These are phyloP conservation scores for Sebastes melanostomus DNA, from an alignment of 2,797 vertebrate species.

Conservation along the genomic window DNA sequence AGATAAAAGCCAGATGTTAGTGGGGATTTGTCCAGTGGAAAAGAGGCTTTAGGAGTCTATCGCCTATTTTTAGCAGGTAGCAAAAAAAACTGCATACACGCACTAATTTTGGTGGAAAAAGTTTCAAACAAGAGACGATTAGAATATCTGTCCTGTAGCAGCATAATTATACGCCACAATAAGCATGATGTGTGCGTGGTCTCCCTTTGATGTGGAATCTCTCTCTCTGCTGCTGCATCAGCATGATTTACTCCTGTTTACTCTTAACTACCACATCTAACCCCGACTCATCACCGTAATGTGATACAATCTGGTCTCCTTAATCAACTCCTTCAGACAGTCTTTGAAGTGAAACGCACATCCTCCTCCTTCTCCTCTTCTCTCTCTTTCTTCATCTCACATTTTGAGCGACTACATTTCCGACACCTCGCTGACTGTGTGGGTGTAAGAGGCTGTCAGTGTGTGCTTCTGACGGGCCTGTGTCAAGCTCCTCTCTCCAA, in stretches of 20 bases:
- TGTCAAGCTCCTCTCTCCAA: constrained; percentile 45
- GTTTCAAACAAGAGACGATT: constrained; percentile 47
- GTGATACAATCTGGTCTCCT: constrained; percentile 59
- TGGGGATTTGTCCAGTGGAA: neutral
- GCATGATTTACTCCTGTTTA: constrained; percentile 62
- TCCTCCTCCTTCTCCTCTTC: neutral
- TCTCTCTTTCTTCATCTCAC: constrained; percentile 15
- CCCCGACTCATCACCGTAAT: constrained; percentile 58
- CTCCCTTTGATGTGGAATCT: constrained; percentile 53
- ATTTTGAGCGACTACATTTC: constrained; percentile 35
- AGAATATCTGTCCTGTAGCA: constrained; percentile 30
- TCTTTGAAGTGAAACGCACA: constrained; percentile 39
- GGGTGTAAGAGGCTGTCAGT: constrained; percentile 56
- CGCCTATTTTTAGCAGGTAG: neutral
- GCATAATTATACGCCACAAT: constrained; percentile 42
- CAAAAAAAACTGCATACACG: neutral
- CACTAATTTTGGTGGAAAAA: neutral
- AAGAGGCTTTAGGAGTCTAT: neutral
- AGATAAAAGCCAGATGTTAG: neutral
- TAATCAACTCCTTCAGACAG: constrained; percentile 55
- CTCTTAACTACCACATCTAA: constrained; percentile 18
- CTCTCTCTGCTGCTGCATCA: constrained; percentile 52
- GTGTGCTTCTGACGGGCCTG: constrained; percentile 43
- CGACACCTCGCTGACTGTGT: constrained; percentile 48
- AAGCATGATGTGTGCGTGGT: constrained; percentile 22